These are phyloP conservation scores for Lagria hirta DNA, from an alignment of 2,888 invertebrate genomes.

Conservation along the genomic window DNA sequence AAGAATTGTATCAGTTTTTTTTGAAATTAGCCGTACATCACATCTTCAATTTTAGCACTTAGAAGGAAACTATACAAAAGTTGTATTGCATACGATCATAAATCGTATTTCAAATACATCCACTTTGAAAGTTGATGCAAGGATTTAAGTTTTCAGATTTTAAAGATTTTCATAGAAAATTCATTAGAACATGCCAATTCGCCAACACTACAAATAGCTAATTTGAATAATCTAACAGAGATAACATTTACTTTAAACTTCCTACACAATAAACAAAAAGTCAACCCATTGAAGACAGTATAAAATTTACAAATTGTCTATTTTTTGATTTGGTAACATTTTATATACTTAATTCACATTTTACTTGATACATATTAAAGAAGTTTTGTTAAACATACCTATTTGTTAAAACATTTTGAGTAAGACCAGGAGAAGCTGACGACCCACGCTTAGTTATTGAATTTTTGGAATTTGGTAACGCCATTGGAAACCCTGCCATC, in stretches of 20 bases:
- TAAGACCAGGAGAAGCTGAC: constrained; percentile 45
- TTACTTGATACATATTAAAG: neutral
- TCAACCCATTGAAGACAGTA: neutral
- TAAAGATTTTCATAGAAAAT: constrained; percentile 9
- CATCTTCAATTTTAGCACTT: too few species aligned
- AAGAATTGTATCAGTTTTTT: too few species aligned
- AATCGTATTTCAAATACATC: too few species aligned
- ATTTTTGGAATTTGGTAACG: constrained; percentile 50
- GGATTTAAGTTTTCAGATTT: constrained; percentile 3
- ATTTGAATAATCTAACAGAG: constrained; percentile 31
- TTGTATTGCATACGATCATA: too few species aligned
- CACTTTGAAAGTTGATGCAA: too few species aligned
- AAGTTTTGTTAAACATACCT: constrained; percentile 42
- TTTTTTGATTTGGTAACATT: neutral
- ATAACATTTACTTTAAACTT: constrained; percentile 34
- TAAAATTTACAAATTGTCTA: too few species aligned
- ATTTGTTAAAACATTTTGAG: constrained; percentile 47
- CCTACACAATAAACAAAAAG: constrained; percentile 38
- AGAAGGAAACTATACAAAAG: too few species aligned
- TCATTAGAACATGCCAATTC: constrained; percentile 12
- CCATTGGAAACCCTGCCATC: constrained; percentile 48
- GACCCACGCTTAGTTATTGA: constrained; percentile 51
- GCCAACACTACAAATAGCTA: constrained; percentile 45
- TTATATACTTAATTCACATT: constrained; percentile 1
- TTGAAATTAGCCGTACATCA: too few species aligned